Conservation (phyloP, 2,797 vertebrate species). For the Lacerta agilis region DNA sequence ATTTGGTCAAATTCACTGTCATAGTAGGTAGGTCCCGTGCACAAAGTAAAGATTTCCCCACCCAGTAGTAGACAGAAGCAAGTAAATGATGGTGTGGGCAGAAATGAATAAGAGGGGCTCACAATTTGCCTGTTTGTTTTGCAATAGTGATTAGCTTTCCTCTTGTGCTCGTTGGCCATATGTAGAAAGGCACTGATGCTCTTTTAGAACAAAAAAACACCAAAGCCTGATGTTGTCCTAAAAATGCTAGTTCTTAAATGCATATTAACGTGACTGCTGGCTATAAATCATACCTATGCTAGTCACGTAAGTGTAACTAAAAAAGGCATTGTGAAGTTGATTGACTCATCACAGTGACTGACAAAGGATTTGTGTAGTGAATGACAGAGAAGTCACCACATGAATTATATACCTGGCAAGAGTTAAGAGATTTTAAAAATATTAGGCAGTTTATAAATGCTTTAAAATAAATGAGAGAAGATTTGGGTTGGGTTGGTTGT, state of each 20-base stretch:
- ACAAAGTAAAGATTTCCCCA: background rate
- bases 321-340: constrained; percentile 6
- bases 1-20: background rate
- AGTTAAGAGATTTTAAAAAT: background rate
- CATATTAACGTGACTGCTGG: constrained; percentile 14
- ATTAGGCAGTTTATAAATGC: too few relatives aligned
- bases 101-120: constrained; percentile 9
- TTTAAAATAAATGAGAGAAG: too few relatives aligned
- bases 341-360: background rate
- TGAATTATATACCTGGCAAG: background rate
- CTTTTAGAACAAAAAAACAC: background rate
- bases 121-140: background rate
- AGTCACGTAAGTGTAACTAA: background rate
- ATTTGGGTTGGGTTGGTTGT: background rate
- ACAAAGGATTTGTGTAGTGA: background rate
- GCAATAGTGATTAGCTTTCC: constrained; percentile 27
- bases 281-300: constrained; percentile 27
- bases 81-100: background rate
- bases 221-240: constrained; percentile 11
- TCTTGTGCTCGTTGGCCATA: background rate
- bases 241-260: constrained; percentile 22
- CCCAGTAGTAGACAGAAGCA: background rate
- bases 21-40: background rate
- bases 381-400: background rate
- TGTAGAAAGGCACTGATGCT: constrained; percentile 23